Conservation (phyloP, 2,113 vertebrate species). For the Australoheros scitulus region DNA sequence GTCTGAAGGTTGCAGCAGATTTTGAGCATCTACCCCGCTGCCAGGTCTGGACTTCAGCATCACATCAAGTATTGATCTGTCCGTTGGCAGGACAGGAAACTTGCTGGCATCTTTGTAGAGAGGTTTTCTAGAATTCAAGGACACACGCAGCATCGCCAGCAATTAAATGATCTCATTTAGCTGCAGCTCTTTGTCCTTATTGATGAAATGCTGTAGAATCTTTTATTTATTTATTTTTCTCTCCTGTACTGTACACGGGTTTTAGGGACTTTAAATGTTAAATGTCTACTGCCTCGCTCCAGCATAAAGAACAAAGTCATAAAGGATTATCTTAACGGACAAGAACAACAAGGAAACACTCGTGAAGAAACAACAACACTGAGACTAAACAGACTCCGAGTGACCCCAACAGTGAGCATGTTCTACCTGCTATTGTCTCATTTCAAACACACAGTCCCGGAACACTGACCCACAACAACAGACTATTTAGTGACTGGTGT, state of each 20-base stretch:
- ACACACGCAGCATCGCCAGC: neutral
- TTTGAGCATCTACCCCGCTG: neutral
- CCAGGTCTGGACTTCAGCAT: neutral
- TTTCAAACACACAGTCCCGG: neutral
- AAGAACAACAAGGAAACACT: neutral
- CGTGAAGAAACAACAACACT: no score
- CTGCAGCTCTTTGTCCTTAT: neutral
- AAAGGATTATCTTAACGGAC: neutral
- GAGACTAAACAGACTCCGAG: neutral
- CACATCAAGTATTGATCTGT: neutral
- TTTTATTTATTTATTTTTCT: neutral
- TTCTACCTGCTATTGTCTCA: neutral
- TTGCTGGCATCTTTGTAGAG: neutral
- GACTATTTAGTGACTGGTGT: neutral
- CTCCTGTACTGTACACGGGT: neutral
- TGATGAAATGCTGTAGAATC: neutral
- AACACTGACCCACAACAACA: conserved; percentile 1
- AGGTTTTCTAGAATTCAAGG: neutral
- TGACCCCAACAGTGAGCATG: neutral
- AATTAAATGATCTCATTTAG: neutral
- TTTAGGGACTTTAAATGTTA: neutral
- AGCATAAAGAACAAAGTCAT: neutral
- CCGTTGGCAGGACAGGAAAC: neutral
- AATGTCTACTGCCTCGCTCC: neutral
- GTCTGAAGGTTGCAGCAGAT: neutral